A percentile compares a stretch with the other conserved stretches of the same genome.
phyloP scores from a whole-genome alignment of 1,140 invertebrate genomes.

The Telenomus remus region DNA sequence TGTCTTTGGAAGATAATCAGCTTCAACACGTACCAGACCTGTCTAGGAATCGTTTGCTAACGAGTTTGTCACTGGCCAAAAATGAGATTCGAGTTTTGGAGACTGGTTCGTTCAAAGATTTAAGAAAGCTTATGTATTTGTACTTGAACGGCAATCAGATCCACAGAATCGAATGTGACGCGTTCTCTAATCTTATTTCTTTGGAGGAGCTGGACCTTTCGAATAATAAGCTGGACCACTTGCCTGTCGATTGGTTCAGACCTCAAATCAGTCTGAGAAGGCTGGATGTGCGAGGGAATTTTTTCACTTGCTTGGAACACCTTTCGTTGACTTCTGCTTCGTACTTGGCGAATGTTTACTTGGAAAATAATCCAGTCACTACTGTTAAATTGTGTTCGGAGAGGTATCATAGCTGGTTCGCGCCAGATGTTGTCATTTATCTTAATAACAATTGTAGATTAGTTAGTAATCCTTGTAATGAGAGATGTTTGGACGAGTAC shows the following conservation, averaged over 20 bases:
- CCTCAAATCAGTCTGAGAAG: conserved; percentile 52
- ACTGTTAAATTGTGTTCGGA: conserved; percentile 50
- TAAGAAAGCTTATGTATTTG: conserved; percentile 52
- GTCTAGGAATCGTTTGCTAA: conserved; percentile 34
- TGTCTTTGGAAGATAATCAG: conserved; percentile 63
- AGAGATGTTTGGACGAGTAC: conserved; percentile 49
- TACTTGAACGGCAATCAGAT: conserved; percentile 63
- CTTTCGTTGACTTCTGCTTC: conserved; percentile 52
- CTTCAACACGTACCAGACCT: conserved; percentile 61
- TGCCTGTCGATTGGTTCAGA: conserved; percentile 60
- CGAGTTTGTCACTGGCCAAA: conserved; percentile 58
- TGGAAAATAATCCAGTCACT: conserved; percentile 60
- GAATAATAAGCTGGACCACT: conserved; percentile 60
- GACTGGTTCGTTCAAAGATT: conserved; percentile 40
- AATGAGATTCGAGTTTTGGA: conserved; percentile 60
- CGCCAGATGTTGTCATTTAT: conserved; percentile 57
- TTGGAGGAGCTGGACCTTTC: conserved; percentile 66
- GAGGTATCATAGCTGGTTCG: conserved; percentile 43
- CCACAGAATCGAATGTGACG: conserved; percentile 46
- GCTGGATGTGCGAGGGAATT: conserved; percentile 64
- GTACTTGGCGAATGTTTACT: conserved; percentile 52
- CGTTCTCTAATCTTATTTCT: conserved; percentile 54
- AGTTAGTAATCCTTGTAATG: conserved; percentile 53
- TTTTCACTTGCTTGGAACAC: conserved; percentile 61
- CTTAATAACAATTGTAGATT: conserved; percentile 52